Conservation (phyloP, 2,888 invertebrate species). For the Lycophotia porphyrea region DNA sequence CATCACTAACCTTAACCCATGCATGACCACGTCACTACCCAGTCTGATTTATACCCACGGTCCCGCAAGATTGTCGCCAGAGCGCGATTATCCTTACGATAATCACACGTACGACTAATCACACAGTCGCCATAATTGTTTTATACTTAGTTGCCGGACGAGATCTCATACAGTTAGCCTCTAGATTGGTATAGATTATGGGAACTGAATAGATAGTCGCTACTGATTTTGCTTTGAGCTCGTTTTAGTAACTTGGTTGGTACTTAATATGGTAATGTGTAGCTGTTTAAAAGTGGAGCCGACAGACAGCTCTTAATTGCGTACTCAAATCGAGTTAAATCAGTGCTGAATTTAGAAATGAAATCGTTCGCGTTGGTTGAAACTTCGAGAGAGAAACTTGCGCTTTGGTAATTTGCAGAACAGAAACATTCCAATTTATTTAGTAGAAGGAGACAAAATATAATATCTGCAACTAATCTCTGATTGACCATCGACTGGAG, state of each 20-base stretch:
- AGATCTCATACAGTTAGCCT: conserved; percentile 42
- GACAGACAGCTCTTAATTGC: conserved; percentile 9
- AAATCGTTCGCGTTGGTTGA: conserved; percentile 1
- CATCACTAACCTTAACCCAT: conserved; percentile 33
- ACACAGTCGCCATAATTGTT: conserved; percentile 48
- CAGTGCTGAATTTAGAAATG: not conserved
- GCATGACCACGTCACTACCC: conserved; percentile 28
- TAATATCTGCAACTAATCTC: no score
- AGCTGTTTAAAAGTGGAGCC: not conserved
- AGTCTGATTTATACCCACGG: conserved; percentile 54
- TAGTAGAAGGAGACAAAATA: no score
- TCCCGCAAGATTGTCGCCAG: conserved; percentile 48
- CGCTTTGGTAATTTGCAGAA: not conserved
- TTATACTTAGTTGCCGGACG: conserved; percentile 35
- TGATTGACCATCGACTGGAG: not conserved
- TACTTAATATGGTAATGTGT: conserved; percentile 42
- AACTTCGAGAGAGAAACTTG: not conserved
- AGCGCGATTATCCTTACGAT: conserved; percentile 55
- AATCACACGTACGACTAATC: conserved; percentile 50
- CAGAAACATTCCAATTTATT: not conserved
- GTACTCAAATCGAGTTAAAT: conserved; percentile 12
- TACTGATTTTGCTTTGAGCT: conserved; percentile 40
- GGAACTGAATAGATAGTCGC: conserved; percentile 44
- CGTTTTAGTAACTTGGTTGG: conserved; percentile 32
- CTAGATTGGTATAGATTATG: conserved; percentile 40